A percentile compares a stretch with the other conserved stretches of the same genome.
Evolutionary conservation across 2,888 invertebrate genomes (phyloP).

Genomic region (Notocelia uddmanniana): DNA sequence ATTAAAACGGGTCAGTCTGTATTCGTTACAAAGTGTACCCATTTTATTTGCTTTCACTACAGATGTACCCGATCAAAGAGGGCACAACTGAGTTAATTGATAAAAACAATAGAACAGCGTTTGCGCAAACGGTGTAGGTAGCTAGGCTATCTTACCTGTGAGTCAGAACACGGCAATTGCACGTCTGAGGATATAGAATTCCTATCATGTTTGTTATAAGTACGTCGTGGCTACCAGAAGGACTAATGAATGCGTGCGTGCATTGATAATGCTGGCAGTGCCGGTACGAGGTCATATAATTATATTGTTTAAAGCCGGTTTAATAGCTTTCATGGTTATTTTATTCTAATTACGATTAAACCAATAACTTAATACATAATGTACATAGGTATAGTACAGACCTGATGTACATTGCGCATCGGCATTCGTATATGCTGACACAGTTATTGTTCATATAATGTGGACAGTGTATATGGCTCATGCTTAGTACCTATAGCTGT

Average conservation of each 20-base stretch:
- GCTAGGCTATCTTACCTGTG: conserved; percentile 1
- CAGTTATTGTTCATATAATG: conserved; percentile 2
- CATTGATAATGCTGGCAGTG: conserved; percentile 29
- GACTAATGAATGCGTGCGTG: conserved; percentile 41
- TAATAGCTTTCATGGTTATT: conserved; percentile 28
- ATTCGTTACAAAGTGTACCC: no score
- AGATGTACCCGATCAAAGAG: no score
- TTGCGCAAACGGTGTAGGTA: background rate
- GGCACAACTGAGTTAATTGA: background rate
- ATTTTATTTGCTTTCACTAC: no score
- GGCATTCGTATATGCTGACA: background rate
- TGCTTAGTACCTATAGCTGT: background rate
- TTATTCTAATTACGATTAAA: conserved; percentile 19
- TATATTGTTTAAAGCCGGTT: conserved; percentile 31
- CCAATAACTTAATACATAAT: background rate
- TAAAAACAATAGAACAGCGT: background rate
- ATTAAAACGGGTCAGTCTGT: no score
- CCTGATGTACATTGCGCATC: background rate
- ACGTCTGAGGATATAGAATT: conserved; percentile 36
- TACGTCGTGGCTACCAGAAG: conserved; percentile 23
- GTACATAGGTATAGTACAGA: background rate
- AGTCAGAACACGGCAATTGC: conserved; percentile 12
- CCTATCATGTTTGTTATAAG: conserved; percentile 40
- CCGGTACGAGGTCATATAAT: conserved; percentile 27
- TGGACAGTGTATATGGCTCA: background rate